Percentiles rank a stretch among this genome's conserved stretches.
Conservation (phyloP, 2,113 vertebrate species). For the Cygnus buccinator region DNA sequence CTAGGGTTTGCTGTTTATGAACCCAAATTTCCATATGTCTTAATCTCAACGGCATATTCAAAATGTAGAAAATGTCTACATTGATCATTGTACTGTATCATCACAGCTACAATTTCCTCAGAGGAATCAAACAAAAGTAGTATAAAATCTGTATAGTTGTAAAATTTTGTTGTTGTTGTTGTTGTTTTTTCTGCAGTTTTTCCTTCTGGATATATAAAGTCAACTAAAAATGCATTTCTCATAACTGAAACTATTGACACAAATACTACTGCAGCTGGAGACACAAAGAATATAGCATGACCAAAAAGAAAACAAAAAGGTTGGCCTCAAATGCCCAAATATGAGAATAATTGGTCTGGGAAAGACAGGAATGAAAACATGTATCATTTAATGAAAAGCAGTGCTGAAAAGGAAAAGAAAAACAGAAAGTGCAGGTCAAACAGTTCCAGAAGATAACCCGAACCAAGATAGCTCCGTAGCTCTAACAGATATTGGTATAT, state of each 20-base stretch:
- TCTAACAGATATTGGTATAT: neutral
- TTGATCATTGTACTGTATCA: neutral
- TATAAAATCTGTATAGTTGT: neutral
- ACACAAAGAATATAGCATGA: neutral
- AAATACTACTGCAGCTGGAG: neutral
- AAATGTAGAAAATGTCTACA: neutral
- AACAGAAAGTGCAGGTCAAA: neutral
- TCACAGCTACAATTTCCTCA: neutral
- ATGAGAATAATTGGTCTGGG: rapidly evolving
- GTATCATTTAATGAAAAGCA: neutral
- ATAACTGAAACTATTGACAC: neutral
- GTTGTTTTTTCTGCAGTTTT: neutral
- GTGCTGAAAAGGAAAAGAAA: neutral
- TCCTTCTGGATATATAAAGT: neutral
- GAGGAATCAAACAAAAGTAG: neutral
- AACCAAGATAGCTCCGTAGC: neutral
- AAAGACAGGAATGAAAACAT: neutral
- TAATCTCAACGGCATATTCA: neutral
- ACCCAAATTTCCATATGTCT: neutral
- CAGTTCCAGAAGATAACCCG: neutral
- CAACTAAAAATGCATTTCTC: neutral
- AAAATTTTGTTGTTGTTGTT: neutral
- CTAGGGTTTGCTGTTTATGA: neutral
- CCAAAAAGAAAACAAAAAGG: neutral
- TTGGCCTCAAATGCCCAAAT: neutral